Conservation (phyloP, 2,797 vertebrate species). For the Holocentrus rufus region DNA sequence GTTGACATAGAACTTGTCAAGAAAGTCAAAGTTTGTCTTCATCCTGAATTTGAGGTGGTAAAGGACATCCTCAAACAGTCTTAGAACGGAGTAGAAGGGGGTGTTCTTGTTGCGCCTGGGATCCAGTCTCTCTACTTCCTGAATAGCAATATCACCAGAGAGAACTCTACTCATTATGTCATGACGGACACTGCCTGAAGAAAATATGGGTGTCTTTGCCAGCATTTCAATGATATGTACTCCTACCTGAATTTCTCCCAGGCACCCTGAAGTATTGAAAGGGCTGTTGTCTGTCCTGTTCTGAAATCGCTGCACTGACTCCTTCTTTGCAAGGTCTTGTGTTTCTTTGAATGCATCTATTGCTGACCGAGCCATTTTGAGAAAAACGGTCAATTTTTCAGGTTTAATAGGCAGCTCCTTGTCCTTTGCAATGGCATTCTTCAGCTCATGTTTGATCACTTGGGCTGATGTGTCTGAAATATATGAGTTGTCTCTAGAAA, state of each 20-base stretch:
- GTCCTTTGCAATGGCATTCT: conserved; percentile 45
- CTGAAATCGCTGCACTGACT: conserved; percentile 37
- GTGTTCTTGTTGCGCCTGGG: conserved; percentile 27
- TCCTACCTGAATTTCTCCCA: conserved; percentile 75
- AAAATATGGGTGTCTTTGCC: conserved; percentile 62
- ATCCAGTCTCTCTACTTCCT: conserved; percentile 14
- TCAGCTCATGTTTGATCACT: conserved; percentile 72
- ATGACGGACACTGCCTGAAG: conserved; percentile 29
- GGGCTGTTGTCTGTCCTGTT: conserved; percentile 42
- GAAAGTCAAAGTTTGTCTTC: conserved; percentile 70
- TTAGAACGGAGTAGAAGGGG: conserved; percentile 55
- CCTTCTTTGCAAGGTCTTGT: conserved; percentile 70
- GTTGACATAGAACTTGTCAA: conserved; percentile 69
- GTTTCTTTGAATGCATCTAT: conserved; percentile 69
- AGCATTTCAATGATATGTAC: conserved; percentile 67
- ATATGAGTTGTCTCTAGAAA: conserved; percentile 69
- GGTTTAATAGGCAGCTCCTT: conserved; percentile 42
- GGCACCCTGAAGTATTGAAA: conserved; percentile 70
- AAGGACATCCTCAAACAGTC: conserved; percentile 51
- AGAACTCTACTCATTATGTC: conserved; percentile 67
- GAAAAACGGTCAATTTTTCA: conserved; percentile 45
- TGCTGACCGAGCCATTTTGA: conserved; percentile 70
- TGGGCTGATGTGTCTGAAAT: conserved; percentile 78
- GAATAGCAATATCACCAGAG: conserved; percentile 51
- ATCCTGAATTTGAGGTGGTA: conserved; percentile 65